Evolutionary conservation across 2,113 vertebrate genomes (phyloP).

Genomic region (Cyanistes caeruleus): DNA sequence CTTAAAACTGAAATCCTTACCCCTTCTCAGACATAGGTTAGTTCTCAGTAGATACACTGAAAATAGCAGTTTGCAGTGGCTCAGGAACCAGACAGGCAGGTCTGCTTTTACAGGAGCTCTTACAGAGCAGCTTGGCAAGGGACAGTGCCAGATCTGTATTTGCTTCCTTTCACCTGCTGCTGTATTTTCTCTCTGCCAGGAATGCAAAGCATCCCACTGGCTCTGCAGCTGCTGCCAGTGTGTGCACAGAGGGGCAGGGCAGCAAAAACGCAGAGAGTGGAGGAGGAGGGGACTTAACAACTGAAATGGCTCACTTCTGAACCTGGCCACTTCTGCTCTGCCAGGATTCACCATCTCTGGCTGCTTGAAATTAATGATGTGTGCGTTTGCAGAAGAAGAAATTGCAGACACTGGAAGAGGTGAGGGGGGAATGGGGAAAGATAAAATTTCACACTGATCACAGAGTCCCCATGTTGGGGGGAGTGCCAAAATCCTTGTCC

Average conservation of each 20-base stretch:
- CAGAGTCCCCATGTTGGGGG: accelerated
- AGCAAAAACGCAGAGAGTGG: not conserved
- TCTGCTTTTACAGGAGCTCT: constrained; percentile 37
- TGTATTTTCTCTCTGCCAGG: constrained; percentile 45
- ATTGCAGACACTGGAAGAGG: not conserved
- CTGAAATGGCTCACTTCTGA: not conserved
- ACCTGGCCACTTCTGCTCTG: not conserved
- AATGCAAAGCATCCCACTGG: constrained; percentile 41
- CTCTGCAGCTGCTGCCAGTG: constrained; percentile 46
- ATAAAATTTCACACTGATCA: not conserved
- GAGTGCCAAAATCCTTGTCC: not conserved
- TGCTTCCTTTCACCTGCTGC: constrained; percentile 62
- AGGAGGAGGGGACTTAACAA: not conserved
- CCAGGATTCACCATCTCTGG: not conserved
- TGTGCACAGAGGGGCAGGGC: not conserved
- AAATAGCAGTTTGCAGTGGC: constrained; percentile 27
- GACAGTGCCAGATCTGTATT: constrained; percentile 3
- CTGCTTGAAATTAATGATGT: not conserved
- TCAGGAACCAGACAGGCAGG: constrained; percentile 22
- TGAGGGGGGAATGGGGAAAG: not conserved
- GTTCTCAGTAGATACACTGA: not conserved
- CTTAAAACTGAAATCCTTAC: not conserved
- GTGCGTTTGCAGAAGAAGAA: not conserved
- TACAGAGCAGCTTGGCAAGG: constrained; percentile 29
- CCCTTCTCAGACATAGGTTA: not conserved